Base-by-base conservation (phyloP, 2,888 invertebrate species). In the Meandrusa payeni region DNA sequence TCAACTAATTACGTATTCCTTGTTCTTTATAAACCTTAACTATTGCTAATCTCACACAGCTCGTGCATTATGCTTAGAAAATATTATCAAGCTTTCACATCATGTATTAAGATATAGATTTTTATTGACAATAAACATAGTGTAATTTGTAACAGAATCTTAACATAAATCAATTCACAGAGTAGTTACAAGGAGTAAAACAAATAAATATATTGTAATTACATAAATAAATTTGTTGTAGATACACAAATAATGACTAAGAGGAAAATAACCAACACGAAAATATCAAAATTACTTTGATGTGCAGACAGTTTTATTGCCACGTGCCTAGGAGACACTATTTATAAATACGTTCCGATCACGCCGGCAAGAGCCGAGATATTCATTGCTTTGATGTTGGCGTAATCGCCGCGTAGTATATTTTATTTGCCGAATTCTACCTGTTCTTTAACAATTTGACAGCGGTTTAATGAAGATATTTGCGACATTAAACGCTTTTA, bases 271-370 rank as follows among this genome's bases (percentile, higher is more conserved):
- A 6, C 23, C 29, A 10, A 31, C 17, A 32, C 24, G 23, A 43
- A 43, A 37, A 38, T 38, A 43, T 32, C 19, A 27, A 22, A 20
- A 43, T 38, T 22, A 32, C 43, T 38, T 43, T 38, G 43, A 43
- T 32, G 43, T 38, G 38, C 12, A 22, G 43, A 43, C 43, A 38
- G 37, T 43, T 43, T 43, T 43, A 43, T 43, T 43, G 13, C 38
- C 32, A 13, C 43, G 22, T 9, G 12, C 19, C 27, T 20, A 32
- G 38, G 36, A 43, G 43, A 38, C 43, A 43, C 43, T 43, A 43
- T 43, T 43, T 43, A 43, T 43, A 43, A 38, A 38, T 38, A 31
- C 26, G 20, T 23, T 26, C 34, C 20, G 17, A 43, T 43, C 37
- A 31, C 27, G 31, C 38, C 19, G 34, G 31, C 19, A 15, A 17